Evolutionary conservation across 2,888 invertebrate species (phyloP), one percentile per base, ranked within the genome.

Genomic region (Dendrolimus pini): DNA sequence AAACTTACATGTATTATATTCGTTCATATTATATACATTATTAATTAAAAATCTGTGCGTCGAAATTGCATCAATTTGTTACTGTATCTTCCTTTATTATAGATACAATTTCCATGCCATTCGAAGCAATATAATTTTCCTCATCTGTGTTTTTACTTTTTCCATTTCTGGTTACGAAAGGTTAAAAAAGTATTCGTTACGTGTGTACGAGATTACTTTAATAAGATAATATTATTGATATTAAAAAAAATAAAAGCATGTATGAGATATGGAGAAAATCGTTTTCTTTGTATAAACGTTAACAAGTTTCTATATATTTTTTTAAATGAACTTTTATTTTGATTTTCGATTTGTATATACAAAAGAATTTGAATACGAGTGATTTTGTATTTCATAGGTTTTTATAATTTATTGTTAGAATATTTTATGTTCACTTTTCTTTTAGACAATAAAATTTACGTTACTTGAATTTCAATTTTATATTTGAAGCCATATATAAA

Each of bases 271-370:
- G 9, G 6, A 47, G 47, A 47, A 10, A 47, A 47, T 47, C 47
- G 47, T 12, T 47, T 47, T 47, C 47, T 47, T 47, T 47, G 47
- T 47, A 47, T 55, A 56, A 59, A 55, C 52, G 30, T 47, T 47
- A 47, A 47, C 12, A 47, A 47, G 47, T 47, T 9, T 2, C 12
- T 47, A 10, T 47, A 7, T 30, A 30, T 30, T 30, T 30, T n/a
- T 47, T 47, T 7, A 47, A 47, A 47, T 47, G 1, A 47, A 47
- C 10, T 47, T 18, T 18, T 18, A 18, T 18, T 18, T 18, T 18
- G 18, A 18, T 18, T 18, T 2, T 18, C 18, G 18, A 18, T 47
- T 47, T 47, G 3, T 47, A 47, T 47, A 10, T 47, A 47, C 47
- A 9, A 47, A 30, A 6, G 30, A 30, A 30, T 30, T 6, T 30